Evolutionary conservation across 2,888 invertebrate species (phyloP).

Genomic region (Agrotis clavis): DNA sequence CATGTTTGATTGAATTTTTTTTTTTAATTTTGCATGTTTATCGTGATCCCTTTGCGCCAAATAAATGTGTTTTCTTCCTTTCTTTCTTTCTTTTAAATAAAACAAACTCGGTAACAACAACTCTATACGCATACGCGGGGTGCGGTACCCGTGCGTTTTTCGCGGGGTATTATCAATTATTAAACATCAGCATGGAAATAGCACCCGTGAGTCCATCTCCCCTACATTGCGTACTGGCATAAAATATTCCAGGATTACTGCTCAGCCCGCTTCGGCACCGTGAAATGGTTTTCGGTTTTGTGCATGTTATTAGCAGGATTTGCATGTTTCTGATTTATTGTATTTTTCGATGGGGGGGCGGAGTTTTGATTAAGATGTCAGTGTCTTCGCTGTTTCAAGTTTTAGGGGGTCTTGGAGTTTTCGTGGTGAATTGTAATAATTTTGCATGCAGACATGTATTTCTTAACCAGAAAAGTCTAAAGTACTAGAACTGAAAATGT

Average conservation of each 20-base stretch:
- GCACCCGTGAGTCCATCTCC: constrained; percentile 88
- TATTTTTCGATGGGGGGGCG: constrained; percentile 76
- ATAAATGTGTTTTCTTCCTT: no score
- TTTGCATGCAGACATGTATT: constrained; percentile 14
- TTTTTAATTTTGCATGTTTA: no score
- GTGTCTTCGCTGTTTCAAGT: constrained; percentile 52
- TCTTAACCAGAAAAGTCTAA: background rate
- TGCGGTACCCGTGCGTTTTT: constrained; percentile 86
- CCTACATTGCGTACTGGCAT: constrained; percentile 86
- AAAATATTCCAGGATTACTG: constrained; percentile 89
- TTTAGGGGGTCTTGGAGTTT: constrained; percentile 27
- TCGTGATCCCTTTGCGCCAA: no score
- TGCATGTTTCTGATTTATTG: constrained; percentile 91
- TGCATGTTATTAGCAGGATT: constrained; percentile 90
- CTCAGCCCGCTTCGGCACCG: constrained; percentile 81
- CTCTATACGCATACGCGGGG: constrained; percentile 72
- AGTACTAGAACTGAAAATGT: background rate
- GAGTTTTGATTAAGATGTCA: constrained; percentile 71
- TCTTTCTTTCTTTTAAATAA: no score
- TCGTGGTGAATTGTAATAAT: constrained; percentile 26
- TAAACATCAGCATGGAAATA: constrained; percentile 91
- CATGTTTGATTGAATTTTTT: no score
- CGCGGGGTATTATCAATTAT: constrained; percentile 91
- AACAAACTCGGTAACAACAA: constrained; percentile 68
- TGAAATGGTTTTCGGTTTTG: constrained; percentile 91